Evolutionary conservation across 2,113 vertebrate genomes (phyloP).

Genomic region (Smithornis capensis): DNA sequence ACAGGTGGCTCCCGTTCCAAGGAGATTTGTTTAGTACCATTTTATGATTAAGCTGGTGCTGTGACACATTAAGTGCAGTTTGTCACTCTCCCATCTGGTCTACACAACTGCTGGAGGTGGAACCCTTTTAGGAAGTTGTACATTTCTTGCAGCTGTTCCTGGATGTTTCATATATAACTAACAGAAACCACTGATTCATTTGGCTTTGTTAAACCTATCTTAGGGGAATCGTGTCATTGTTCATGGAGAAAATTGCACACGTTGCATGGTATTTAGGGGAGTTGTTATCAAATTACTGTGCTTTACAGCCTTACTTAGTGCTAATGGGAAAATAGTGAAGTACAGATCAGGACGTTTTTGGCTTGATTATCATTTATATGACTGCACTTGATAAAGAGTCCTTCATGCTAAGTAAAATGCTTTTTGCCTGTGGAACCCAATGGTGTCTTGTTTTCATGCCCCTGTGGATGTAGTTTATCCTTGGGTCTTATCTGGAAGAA

Average conservation of each 20-base stretch:
- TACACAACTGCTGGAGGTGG: conserved; percentile 73
- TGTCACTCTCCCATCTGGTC: conserved; percentile 73
- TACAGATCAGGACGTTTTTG: conserved; percentile 41
- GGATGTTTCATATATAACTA: conserved; percentile 66
- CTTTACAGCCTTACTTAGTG: conserved; percentile 28
- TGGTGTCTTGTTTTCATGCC: conserved; percentile 46
- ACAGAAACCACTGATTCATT: conserved; percentile 55
- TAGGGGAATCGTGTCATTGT: conserved; percentile 59
- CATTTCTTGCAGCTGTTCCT: conserved; percentile 59
- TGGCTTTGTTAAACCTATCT: conserved; percentile 65
- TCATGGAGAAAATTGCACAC: conserved; percentile 46
- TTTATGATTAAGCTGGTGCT: conserved; percentile 66
- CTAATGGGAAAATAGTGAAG: conserved; percentile 61
- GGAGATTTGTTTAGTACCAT: conserved; percentile 64
- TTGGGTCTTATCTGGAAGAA: conserved; percentile 67
- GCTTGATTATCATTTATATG: conserved; percentile 60
- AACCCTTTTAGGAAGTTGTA: conserved; percentile 56
- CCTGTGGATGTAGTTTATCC: conserved; percentile 48
- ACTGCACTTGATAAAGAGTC: conserved; percentile 49
- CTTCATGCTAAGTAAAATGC: conserved; percentile 36
- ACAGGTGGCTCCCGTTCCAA: conserved; percentile 71
- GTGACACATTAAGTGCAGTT: conserved; percentile 70
- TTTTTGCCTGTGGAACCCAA: conserved; percentile 15
- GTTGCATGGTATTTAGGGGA: conserved; percentile 40
- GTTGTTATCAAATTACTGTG: conserved; percentile 53